These are phyloP conservation scores for Hecatera dysodea DNA, from an alignment of 2,888 invertebrate species.

Conservation along the genomic window DNA sequence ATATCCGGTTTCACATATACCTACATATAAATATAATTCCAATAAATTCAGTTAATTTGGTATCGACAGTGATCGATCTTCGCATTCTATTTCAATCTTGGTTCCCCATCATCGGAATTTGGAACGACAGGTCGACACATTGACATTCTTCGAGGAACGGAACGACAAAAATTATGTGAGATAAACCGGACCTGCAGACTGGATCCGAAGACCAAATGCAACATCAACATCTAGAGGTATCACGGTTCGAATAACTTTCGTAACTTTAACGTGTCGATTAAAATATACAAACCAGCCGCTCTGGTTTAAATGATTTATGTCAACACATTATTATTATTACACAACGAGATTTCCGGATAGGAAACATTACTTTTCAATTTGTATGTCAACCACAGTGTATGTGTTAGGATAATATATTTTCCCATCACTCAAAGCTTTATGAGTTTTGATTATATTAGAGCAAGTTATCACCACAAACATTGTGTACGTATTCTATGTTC, in stretches of 20 bases:
- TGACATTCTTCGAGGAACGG: constrained; percentile 25
- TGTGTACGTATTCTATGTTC: not conserved
- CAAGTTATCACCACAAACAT: not conserved
- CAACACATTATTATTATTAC: constrained; percentile 16
- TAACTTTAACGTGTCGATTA: constrained; percentile 24
- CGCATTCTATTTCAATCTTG: not conserved
- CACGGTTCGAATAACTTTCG: constrained; percentile 38
- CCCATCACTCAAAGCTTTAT: not conserved
- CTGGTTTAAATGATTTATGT: constrained; percentile 20
- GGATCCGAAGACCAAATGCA: constrained; percentile 46
- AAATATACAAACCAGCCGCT: constrained; percentile 29
- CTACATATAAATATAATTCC: not conserved
- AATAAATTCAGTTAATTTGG: constrained; percentile 1
- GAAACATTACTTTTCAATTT: constrained; percentile 10
- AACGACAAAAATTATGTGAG: constrained; percentile 7
- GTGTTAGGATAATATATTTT: no score
- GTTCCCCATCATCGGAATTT: not conserved
- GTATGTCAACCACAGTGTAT: not conserved
- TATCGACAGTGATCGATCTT: not conserved
- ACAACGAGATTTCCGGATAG: constrained; percentile 17
- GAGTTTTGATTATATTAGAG: not conserved
- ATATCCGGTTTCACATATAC: constrained; percentile 2
- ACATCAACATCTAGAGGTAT: constrained; percentile 43
- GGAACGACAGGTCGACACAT: constrained; percentile 1
- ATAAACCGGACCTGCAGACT: constrained; percentile 38